phyloP scores from a whole-genome alignment of 2,113 vertebrate genomes.

The Cebus imitator region DNA sequence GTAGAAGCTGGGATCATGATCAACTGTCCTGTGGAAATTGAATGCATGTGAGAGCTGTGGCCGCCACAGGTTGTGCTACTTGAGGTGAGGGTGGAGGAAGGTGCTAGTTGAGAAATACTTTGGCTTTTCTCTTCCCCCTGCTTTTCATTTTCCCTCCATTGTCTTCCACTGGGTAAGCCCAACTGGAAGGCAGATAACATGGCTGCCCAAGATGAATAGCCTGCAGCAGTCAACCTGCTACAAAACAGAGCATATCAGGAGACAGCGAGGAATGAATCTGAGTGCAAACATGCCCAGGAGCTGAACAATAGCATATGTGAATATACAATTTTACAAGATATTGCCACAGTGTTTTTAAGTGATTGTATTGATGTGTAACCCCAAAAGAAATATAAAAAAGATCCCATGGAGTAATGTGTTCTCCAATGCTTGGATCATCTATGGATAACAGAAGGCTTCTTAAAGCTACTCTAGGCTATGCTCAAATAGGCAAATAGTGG shows the following conservation, averaged over 20 bases:
- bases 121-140: neutral
- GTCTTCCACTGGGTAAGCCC: neutral
- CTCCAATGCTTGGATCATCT: neutral
- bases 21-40: neutral
- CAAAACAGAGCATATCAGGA: neutral
- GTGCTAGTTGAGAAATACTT: neutral
- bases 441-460: neutral
- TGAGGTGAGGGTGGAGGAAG: neutral
- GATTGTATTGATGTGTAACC: neutral
- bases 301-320: neutral
- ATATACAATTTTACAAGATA: neutral
- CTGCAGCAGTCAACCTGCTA: neutral
- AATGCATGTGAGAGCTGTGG: neutral
- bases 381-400: neutral
- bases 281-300: neutral
- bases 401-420: neutral
- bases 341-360: neutral
- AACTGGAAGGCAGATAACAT: neutral
- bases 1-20: neutral
- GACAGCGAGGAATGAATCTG: neutral
- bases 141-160: neutral
- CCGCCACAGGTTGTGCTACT: neutral
- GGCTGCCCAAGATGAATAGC: neutral
- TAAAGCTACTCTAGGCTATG: neutral
- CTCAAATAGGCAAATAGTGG: neutral